Evolutionary conservation across 2,797 vertebrate genomes (phyloP).

Genomic region (Silurus lanzhouensis): DNA sequence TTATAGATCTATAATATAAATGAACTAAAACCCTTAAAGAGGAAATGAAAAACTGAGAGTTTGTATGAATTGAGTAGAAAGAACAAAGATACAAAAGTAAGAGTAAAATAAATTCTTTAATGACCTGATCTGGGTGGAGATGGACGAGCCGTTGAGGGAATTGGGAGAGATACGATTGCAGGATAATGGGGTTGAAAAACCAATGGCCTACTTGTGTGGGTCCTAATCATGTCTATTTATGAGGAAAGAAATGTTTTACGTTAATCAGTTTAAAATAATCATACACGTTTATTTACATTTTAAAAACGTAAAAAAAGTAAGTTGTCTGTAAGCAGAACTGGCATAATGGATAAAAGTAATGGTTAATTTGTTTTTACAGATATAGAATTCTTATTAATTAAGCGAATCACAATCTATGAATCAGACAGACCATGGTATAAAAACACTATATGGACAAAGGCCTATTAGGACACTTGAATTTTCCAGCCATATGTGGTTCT

Average conservation of each 20-base stretch:
- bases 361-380: too few species aligned
- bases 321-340: too few species aligned
- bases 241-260: not conserved
- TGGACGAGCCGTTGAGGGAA: conserved; percentile 41
- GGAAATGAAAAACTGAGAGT: not conserved
- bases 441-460: too few species aligned
- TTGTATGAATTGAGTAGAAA: not conserved
- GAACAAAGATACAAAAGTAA: not conserved
- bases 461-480: too few species aligned
- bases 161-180: conserved; percentile 37
- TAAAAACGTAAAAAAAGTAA: not conserved
- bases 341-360: too few species aligned
- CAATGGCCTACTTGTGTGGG: conserved; percentile 47
- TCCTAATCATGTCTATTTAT: conserved; percentile 46
- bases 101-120: not conserved
- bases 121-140: conserved; percentile 53
- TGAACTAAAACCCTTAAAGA: not conserved
- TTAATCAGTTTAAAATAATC: not conserved
- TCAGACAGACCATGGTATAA: too few species aligned
- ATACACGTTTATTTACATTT: not conserved
- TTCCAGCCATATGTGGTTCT: too few species aligned
- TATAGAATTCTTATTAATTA: too few species aligned
- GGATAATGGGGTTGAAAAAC: conserved; percentile 39
- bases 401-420: too few species aligned
- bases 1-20: not conserved